Evolutionary conservation across 2,113 vertebrate genomes (phyloP).

Genomic region (Caloenas nicobarica): DNA sequence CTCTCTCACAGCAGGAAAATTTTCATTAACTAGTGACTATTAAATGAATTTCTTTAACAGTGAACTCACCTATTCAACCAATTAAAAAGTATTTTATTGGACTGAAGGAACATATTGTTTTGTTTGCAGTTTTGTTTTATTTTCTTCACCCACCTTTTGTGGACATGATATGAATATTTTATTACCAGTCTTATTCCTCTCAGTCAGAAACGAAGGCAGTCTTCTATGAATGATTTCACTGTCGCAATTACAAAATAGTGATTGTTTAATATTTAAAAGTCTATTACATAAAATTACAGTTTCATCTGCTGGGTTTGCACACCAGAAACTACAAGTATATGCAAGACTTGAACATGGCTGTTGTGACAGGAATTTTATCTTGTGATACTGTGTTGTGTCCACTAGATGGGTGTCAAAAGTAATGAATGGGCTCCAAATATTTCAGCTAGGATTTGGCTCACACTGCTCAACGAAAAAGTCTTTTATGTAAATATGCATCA

Average conservation of each 20-base stretch:
- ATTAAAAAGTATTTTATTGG: background rate
- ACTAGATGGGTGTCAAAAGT: constrained; percentile 53
- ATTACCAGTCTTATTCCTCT: background rate
- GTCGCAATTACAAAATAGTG: background rate
- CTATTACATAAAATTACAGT: background rate
- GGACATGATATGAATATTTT: background rate
- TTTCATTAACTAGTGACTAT: background rate
- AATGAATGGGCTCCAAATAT: background rate
- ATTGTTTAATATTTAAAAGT: background rate
- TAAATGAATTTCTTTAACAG: background rate
- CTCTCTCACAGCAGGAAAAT: background rate
- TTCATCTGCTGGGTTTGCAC: background rate
- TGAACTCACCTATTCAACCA: background rate
- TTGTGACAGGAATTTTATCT: background rate
- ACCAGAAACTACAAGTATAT: background rate
- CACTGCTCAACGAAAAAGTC: background rate
- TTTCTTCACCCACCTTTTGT: background rate
- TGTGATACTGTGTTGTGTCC: background rate
- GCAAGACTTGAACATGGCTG: background rate
- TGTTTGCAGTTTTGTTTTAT: background rate
- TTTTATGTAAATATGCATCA: background rate
- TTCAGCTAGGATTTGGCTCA: background rate
- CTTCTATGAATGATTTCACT: background rate
- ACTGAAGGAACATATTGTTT: background rate
- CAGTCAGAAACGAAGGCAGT: background rate